Percentiles rank a stretch among this genome's conserved stretches.
These are phyloP conservation scores for Eueides isabella DNA, from an alignment of 1,140 invertebrate species.

Conservation along the genomic window DNA sequence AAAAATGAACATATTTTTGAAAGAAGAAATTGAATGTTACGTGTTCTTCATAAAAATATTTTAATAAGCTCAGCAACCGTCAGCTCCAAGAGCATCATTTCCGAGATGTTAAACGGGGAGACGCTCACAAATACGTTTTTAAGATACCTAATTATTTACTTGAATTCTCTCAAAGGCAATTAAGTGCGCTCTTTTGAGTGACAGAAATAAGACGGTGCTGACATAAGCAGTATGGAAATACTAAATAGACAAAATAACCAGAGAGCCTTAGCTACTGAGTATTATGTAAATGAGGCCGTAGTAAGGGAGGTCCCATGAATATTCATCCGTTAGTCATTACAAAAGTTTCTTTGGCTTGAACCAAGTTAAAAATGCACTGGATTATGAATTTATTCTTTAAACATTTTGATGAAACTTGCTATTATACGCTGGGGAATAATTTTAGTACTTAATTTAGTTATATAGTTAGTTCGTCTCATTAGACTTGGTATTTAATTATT, in stretches of 20 bases:
- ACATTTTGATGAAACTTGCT: slow-evolving; percentile 5
- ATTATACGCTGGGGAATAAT: neutral
- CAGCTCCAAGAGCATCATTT: too few species aligned
- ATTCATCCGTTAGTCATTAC: slow-evolving; percentile 51
- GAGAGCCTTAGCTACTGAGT: slow-evolving; percentile 43
- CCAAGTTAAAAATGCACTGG: slow-evolving; percentile 32
- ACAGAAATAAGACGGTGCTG: slow-evolving; percentile 25
- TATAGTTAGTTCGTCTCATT: neutral
- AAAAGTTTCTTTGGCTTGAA: slow-evolving; percentile 47
- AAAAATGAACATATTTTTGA: too few species aligned
- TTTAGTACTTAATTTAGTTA: neutral
- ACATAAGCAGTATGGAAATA: slow-evolving; percentile 33
- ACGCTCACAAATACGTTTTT: neutral
- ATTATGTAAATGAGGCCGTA: slow-evolving; percentile 56
- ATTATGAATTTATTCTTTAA: slow-evolving; percentile 32
- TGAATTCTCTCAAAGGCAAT: slow-evolving; percentile 21
- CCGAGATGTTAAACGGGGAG: neutral
- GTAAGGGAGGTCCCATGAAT: slow-evolving; percentile 51
- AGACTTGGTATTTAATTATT: neutral
- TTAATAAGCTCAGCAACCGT: neutral
- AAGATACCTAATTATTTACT: slow-evolving; percentile 4
- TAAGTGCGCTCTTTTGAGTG: slow-evolving; percentile 22
- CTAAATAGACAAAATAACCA: slow-evolving; percentile 35
- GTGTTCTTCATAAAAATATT: neutral
- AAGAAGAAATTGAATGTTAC: neutral